Evolutionary conservation across 2,113 vertebrate genomes (phyloP).

Genomic region (Rhabdomys dilectus): DNA sequence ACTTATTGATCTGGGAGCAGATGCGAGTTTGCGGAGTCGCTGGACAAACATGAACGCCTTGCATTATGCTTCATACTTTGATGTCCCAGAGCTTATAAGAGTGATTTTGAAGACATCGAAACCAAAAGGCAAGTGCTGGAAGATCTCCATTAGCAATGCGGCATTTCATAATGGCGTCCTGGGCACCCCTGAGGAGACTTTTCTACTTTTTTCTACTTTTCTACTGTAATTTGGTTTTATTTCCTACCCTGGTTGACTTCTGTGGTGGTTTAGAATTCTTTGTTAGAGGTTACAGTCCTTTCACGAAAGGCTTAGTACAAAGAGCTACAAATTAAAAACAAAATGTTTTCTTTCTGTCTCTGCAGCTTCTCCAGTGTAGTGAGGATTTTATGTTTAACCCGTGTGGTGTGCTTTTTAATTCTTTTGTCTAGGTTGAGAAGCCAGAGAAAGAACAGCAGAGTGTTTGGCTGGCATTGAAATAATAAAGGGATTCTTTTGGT

Average conservation of each 20-base stretch:
- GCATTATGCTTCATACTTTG: constrained; percentile 98
- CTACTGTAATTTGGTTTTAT: neutral
- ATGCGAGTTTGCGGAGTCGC: constrained; percentile 94
- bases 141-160: neutral
- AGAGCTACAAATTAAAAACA: constrained; percentile 35
- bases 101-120: constrained; percentile 94
- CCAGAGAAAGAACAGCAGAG: neutral
- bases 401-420: neutral
- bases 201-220: no score
- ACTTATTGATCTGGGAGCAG: constrained; percentile 94
- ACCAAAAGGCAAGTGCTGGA: constrained; percentile 91
- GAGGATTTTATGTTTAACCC: constrained; percentile 21
- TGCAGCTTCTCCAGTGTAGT: neutral
- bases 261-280: constrained; percentile 10
- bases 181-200: neutral
- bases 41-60: constrained; percentile 99
- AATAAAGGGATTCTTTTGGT: constrained; percentile 1
- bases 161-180: neutral
- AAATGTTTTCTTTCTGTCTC: neutral
- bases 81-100: constrained; percentile 95
- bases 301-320: constrained; percentile 32
- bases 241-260: neutral
- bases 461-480: constrained; percentile 4
- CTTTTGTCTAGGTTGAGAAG: neutral
- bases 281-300: constrained; percentile 27